Evolutionary conservation across 2,888 invertebrate genomes (phyloP).

Genomic region (Drosophila suboccidentalis): DNA sequence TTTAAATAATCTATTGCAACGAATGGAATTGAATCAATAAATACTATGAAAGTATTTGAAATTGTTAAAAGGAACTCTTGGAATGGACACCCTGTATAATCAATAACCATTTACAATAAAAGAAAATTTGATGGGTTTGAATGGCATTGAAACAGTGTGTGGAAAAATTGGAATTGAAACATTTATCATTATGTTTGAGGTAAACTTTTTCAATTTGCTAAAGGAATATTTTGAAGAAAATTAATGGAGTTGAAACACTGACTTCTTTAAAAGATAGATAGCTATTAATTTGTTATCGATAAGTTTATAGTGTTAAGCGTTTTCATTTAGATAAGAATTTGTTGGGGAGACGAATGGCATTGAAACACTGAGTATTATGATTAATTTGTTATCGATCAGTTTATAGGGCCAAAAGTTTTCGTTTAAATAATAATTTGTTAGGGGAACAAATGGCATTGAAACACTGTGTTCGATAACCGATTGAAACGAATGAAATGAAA

Average conservation of each 20-base stretch:
- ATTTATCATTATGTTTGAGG: neutral
- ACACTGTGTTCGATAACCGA: neutral
- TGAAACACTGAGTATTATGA: neutral
- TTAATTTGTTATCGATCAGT: neutral
- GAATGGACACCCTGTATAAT: neutral
- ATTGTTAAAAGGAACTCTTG: neutral
- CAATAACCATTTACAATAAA: too few relatives aligned
- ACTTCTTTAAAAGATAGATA: neutral
- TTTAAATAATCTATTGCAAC: neutral
- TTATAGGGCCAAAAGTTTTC: neutral
- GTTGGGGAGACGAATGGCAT: neutral
- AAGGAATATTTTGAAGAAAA: neutral
- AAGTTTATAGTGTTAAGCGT: neutral
- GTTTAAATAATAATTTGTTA: neutral
- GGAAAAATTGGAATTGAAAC: constrained; percentile 6
- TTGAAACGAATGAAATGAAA: neutral
- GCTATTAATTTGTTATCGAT: neutral
- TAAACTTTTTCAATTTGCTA: neutral
- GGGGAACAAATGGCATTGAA: neutral
- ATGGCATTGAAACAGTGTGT: neutral
- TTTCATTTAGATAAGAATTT: neutral
- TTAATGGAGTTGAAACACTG: neutral
- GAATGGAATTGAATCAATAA: neutral
- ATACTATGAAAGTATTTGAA: too few relatives aligned
- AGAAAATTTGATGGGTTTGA: neutral